Conservation (phyloP, 2,797 vertebrate species). For the Brotula barbata region DNA sequence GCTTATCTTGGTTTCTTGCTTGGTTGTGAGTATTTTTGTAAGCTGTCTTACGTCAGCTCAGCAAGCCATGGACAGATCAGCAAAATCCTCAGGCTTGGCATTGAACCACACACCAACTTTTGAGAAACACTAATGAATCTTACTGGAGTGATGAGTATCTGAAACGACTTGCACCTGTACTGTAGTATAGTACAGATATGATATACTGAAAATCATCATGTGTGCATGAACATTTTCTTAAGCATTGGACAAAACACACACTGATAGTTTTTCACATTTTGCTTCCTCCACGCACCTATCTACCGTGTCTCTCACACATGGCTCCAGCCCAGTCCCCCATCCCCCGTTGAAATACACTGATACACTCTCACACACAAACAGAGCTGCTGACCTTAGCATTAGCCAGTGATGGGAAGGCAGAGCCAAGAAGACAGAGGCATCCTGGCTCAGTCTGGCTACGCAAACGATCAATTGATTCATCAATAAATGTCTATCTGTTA, state of each 20-base stretch:
- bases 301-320: not conserved
- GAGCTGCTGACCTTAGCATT: slow-evolving; percentile 68
- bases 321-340: not conserved
- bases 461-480: slow-evolving; percentile 69
- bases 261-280: too few species aligned
- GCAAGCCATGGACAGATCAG: slow-evolving; percentile 25
- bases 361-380: slow-evolving; percentile 15
- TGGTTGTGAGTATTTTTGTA: slow-evolving; percentile 23
- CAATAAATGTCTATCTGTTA: slow-evolving; percentile 70
- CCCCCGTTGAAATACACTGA: slow-evolving; percentile 8
- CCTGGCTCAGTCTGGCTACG: slow-evolving; percentile 57
- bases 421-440: slow-evolving; percentile 59
- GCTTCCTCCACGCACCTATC: not conserved
- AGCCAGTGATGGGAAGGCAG: slow-evolving; percentile 55
- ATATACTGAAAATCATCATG: slow-evolving; percentile 1
- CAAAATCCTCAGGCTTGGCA: slow-evolving; percentile 8
- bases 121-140: slow-evolving; percentile 53
- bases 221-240: slow-evolving; percentile 6
- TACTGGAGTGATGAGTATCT: slow-evolving; percentile 17
- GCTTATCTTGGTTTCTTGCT: slow-evolving; percentile 22
- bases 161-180: slow-evolving; percentile 18
- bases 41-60: slow-evolving; percentile 54
- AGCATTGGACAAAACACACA: slow-evolving; percentile 4
- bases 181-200: not conserved
- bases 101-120: slow-evolving; percentile 18